Conservation (phyloP, 1,140 invertebrate species). For the Bombus confusus region DNA sequence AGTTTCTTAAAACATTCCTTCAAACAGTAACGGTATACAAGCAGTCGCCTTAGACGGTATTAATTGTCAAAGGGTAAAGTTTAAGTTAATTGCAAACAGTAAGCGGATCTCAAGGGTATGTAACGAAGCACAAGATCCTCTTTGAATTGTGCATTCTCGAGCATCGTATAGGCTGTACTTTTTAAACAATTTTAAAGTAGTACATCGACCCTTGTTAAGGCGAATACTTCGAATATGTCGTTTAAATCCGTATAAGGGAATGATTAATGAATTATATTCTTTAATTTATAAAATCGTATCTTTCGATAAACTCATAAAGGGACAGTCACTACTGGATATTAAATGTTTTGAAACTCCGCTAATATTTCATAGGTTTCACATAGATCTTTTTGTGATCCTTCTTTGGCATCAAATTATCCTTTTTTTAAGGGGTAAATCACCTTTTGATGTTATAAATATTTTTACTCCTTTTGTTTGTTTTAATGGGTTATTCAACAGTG, state of each 20-base stretch:
- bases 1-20: not conserved
- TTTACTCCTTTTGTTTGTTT: not conserved
- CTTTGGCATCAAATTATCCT: not conserved
- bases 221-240: not conserved
- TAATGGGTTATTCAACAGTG: not conserved
- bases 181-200: slow-evolving; percentile 5
- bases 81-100: slow-evolving; percentile 15
- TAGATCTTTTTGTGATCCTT: not conserved
- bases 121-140: slow-evolving; percentile 1
- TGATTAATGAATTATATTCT: not conserved
- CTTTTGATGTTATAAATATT: not conserved
- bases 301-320: not conserved
- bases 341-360: too few species aligned
- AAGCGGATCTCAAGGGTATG: not conserved
- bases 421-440: not conserved
- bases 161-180: not conserved
- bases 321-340: not conserved
- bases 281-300: not conserved
- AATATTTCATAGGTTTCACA: not conserved
- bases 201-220: too few species aligned
- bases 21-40: not conserved
- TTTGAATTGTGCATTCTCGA: slow-evolving; percentile 9
- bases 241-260: not conserved
- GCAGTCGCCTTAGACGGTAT: not conserved
- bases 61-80: slow-evolving; percentile 3